A percentile compares a stretch with the other conserved stretches of the same genome.
These are phyloP conservation scores for Chrysemys picta DNA, from an alignment of 2,113 vertebrate species.

Conservation along the genomic window DNA sequence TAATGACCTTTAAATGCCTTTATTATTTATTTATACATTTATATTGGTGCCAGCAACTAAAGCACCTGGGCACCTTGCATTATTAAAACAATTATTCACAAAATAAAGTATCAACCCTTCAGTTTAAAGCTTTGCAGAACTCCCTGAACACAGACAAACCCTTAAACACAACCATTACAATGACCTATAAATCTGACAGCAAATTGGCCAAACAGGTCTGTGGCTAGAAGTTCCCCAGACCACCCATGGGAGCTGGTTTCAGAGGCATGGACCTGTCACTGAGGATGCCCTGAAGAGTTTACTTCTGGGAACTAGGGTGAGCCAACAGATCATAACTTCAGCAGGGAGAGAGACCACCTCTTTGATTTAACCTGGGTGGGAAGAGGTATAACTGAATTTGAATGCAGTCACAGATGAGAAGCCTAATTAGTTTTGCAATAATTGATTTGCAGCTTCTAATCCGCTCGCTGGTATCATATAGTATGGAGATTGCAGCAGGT, in stretches of 20 bases:
- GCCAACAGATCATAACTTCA: neutral
- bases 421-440: neutral
- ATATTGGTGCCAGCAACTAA: neutral
- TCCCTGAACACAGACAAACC: neutral
- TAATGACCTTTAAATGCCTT: neutral
- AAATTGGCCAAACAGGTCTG: neutral
- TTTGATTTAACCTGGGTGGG: neutral
- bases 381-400: neutral
- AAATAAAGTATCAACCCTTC: neutral
- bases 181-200: neutral
- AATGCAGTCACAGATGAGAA: neutral
- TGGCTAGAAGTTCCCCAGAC: neutral
- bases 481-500: neutral
- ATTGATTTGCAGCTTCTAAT: neutral
- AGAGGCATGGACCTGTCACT: neutral
- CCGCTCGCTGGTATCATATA: neutral
- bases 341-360: neutral
- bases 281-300: neutral
- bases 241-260: neutral
- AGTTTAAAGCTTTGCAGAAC: neutral
- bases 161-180: neutral
- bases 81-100: constrained; percentile 2
- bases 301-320: neutral
- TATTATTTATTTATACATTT: neutral
- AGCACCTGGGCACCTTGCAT: neutral